phyloP scores from a whole-genome alignment of 2,113 vertebrate species.

The Chamaetylas fuelleborni region DNA sequence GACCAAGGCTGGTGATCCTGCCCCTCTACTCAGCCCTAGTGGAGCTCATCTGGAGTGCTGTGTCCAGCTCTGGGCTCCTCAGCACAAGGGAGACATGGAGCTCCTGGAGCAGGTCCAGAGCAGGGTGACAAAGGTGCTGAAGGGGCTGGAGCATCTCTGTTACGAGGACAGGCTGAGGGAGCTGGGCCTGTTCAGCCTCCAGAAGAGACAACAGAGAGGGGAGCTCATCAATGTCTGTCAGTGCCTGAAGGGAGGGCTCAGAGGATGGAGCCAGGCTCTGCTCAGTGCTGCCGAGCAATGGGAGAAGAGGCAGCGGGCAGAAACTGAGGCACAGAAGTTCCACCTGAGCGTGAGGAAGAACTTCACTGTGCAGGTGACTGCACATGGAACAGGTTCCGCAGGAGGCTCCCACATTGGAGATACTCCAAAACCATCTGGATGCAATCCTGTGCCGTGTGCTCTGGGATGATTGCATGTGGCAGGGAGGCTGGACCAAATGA shows the following conservation, averaged over 20 bases:
- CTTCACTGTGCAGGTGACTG: rapidly evolving
- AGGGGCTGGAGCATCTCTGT: background rate
- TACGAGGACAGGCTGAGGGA: background rate
- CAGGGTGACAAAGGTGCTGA: background rate
- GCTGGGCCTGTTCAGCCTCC: background rate
- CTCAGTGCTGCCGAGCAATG: rapidly evolving
- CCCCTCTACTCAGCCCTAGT: background rate
- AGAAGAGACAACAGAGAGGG: background rate
- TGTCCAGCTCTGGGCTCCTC: background rate
- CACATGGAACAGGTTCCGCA: background rate
- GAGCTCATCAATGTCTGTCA: no score
- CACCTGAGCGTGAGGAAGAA: background rate
- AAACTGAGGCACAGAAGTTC: background rate
- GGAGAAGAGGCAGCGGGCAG: background rate
- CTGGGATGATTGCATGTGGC: background rate
- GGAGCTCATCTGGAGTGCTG: background rate
- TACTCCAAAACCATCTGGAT: rapidly evolving
- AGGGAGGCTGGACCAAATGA: background rate
- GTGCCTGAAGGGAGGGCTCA: background rate
- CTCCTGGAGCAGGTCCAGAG: background rate
- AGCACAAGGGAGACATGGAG: background rate
- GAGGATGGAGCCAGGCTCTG: background rate
- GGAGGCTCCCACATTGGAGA: background rate
- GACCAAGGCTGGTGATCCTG: rapidly evolving
- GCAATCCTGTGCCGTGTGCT: background rate